Evolutionary conservation across 1,140 invertebrate species (phyloP).

Genomic region (Brachionus rubens): DNA sequence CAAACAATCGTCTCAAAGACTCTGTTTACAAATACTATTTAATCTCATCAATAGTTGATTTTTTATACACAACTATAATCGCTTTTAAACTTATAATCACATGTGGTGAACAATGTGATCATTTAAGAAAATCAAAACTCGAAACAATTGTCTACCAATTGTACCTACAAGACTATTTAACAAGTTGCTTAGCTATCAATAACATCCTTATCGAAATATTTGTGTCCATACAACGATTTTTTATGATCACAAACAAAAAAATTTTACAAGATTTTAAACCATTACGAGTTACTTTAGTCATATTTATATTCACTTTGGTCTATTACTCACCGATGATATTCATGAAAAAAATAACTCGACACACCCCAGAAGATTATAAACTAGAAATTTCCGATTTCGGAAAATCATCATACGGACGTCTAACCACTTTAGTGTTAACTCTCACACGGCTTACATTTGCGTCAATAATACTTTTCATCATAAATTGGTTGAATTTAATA

Average conservation of each 20-base stretch:
- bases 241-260: slow-evolving; percentile 15
- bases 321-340: slow-evolving; percentile 8
- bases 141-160: not conserved
- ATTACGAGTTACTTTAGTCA: not conserved
- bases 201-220: slow-evolving; percentile 24
- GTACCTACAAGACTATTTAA: slow-evolving; percentile 5
- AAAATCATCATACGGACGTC: not conserved
- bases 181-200: not conserved
- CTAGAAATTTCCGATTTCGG: not conserved
- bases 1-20: not conserved
- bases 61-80: not conserved
- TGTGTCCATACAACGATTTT: slow-evolving; percentile 8
- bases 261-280: not conserved
- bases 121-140: not conserved
- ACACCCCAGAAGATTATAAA: not conserved
- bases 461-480: not conserved
- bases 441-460: not conserved
- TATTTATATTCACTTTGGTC: not conserved
- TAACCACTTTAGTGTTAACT: not conserved
- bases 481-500: slow-evolving; percentile 4
- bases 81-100: not conserved
- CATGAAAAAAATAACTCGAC: not conserved
- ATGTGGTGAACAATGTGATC: slow-evolving; percentile 6
- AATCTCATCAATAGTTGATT: slow-evolving; percentile 11
- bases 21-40: not conserved